Base-by-base conservation (phyloP, 2,888 invertebrate genomes). In the Ethmia dodecea region DNA sequence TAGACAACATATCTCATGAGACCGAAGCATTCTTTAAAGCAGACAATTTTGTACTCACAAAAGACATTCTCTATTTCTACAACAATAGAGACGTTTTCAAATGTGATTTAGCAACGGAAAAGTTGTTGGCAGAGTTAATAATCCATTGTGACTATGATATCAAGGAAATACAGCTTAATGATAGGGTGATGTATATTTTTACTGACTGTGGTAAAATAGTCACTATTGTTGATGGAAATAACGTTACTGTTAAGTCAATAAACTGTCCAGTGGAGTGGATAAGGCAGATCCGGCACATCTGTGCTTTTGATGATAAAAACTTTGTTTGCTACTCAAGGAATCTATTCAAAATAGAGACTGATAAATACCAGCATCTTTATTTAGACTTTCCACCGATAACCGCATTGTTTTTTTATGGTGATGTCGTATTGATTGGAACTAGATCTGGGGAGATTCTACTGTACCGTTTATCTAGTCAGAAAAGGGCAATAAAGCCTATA, bases 321-420 rank as follows among this genome's bases (percentile, higher is more conserved):
- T 80, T 66, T 44, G 65, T 83, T 2, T 79, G 73, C 40, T 81
- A 78, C 38, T 83, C 83, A 0, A 47, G 76, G 13, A 70, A 72
- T 44, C 39, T 83, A 31, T 78, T 83, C 18, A 71, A 73, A 56
- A 70, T 83, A 18, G 73, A 78, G 51, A 77, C 76, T 0, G 71
- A 77, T 13, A 55, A 60, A 26, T 66, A 69, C 20, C 50, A 60
- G 22, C 77, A 76, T 52, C 49, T 79, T 29, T 83, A 80, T 45
- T 47, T 80, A 33, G 80, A 83, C 27, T 80, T 80, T 43, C 75
- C 74, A 11, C 60, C 65, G 1, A 71, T 83, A 33, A 76, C 77
- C 5, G 71, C 81, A 0, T 42, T 79, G 35, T 81, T 78, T 48
- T 81, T 78, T 43, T 81, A 83, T 44, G 71, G 69, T 6, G 76